A percentile compares a stretch with the other conserved stretches of the same genome.
These are phyloP conservation scores for Ptychadena robeensis DNA, from an alignment of 2,797 vertebrate genomes.

Conservation along the genomic window DNA sequence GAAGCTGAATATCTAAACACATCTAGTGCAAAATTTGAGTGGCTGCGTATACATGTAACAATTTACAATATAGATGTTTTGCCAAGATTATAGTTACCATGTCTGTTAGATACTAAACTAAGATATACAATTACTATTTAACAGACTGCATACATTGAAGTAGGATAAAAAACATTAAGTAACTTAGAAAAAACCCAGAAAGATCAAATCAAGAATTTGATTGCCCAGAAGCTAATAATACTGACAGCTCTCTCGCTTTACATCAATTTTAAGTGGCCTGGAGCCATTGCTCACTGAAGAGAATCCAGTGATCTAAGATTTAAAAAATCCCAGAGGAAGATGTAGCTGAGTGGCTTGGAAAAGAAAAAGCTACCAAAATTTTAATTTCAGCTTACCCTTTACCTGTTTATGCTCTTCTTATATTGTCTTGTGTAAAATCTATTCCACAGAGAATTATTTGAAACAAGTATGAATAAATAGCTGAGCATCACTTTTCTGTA, in stretches of 20 bases:
- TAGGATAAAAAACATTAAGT: neutral
- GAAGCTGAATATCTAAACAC: too few relatives aligned
- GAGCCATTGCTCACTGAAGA: constrained; percentile 53
- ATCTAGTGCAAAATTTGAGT: too few relatives aligned
- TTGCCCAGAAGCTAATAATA: constrained; percentile 53
- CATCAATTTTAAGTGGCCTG: constrained; percentile 55
- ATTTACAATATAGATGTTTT: neutral
- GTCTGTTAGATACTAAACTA: neutral
- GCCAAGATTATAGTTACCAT: neutral
- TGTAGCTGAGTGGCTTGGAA: constrained; percentile 22
- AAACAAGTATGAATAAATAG: constrained; percentile 36
- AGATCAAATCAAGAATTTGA: constrained; percentile 57
- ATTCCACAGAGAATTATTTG: constrained; percentile 8
- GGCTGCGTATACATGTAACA: too few relatives aligned
- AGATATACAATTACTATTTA: neutral
- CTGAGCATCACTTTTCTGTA: constrained; percentile 12
- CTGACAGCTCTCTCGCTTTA: constrained; percentile 49
- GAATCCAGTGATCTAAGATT: constrained; percentile 53
- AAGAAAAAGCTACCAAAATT: constrained; percentile 44
- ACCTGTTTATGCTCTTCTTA: constrained; percentile 37
- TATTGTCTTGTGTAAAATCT: constrained; percentile 52
- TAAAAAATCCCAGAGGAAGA: constrained; percentile 45
- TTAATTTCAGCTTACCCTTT: constrained; percentile 43
- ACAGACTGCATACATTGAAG: neutral
- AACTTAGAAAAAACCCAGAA: constrained; percentile 47